A percentile compares a stretch with the other conserved stretches of the same genome.
Evolutionary conservation across 2,888 invertebrate species (phyloP).

Genomic region (Psylliodes chrysocephalus): DNA sequence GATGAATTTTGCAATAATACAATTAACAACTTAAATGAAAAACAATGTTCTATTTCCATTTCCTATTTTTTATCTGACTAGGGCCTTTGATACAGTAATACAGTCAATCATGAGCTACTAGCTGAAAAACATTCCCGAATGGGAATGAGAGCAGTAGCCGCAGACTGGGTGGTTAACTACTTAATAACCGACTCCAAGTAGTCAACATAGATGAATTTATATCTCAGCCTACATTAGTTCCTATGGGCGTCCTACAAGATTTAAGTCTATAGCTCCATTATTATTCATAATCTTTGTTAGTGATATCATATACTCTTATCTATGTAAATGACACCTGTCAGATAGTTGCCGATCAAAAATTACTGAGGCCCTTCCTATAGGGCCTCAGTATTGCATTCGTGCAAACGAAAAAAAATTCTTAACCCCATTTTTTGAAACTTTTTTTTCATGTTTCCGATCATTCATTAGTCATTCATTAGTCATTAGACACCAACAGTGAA

Average conservation of each 20-base stretch:
- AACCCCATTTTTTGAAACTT: too few species aligned
- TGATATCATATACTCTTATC: slow-evolving; percentile 1
- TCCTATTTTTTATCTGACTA: background rate
- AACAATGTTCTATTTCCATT: background rate
- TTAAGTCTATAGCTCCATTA: background rate
- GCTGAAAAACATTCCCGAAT: background rate
- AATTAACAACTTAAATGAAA: background rate
- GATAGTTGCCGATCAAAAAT: too few species aligned
- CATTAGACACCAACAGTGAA: too few species aligned
- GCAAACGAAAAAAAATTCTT: too few species aligned
- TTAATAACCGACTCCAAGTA: background rate
- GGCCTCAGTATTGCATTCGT: too few species aligned
- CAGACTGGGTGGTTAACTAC: background rate
- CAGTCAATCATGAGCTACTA: background rate
- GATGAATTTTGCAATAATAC: background rate
- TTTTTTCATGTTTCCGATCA: too few species aligned
- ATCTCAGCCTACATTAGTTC: background rate
- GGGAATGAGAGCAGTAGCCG: background rate
- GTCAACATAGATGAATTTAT: background rate
- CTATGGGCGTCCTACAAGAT: background rate
- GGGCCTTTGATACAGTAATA: background rate
- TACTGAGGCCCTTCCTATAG: too few species aligned
- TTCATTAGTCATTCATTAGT: too few species aligned
- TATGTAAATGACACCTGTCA: too few species aligned
- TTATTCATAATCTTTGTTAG: slow-evolving; percentile 19